phyloP scores from a whole-genome alignment of 2,797 vertebrate genomes.

The Syngnathus acus region DNA sequence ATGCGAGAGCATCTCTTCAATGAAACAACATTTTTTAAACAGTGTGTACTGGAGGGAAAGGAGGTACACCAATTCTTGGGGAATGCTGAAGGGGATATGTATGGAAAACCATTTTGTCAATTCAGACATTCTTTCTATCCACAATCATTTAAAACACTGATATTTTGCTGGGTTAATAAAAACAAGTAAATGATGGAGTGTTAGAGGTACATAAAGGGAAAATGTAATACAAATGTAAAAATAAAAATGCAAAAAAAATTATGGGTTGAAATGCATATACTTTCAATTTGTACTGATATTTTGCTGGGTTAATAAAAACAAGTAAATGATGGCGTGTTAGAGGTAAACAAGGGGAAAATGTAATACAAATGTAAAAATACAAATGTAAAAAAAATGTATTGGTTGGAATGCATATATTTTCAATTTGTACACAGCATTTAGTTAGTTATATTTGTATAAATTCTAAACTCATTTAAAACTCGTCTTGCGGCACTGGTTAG shows the following conservation, averaged over 20 bases:
- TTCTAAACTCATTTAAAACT: neutral
- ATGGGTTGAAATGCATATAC: neutral
- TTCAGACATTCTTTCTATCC: too few species aligned
- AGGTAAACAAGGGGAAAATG: neutral
- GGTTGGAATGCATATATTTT: neutral
- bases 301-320: neutral
- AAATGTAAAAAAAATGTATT: neutral
- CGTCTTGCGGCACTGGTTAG: too few species aligned
- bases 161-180: neutral
- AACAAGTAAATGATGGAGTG: neutral
- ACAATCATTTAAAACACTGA: too few species aligned
- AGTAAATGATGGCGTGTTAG: neutral
- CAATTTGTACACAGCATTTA: neutral
- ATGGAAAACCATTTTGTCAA: too few species aligned
- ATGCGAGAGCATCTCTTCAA: neutral
- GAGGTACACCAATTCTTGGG: neutral
- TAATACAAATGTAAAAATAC: neutral
- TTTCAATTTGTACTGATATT: neutral
- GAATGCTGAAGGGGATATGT: neutral
- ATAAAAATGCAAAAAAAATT: neutral
- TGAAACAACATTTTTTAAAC: neutral
- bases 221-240: neutral
- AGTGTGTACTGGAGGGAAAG: too few species aligned
- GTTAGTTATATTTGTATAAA: too few species aligned
- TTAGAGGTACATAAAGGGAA: neutral